Percentiles rank a stretch among this genome's conserved stretches.
phyloP scores from a whole-genome alignment of 2,888 invertebrate genomes.

The Horisme vitalbata region DNA sequence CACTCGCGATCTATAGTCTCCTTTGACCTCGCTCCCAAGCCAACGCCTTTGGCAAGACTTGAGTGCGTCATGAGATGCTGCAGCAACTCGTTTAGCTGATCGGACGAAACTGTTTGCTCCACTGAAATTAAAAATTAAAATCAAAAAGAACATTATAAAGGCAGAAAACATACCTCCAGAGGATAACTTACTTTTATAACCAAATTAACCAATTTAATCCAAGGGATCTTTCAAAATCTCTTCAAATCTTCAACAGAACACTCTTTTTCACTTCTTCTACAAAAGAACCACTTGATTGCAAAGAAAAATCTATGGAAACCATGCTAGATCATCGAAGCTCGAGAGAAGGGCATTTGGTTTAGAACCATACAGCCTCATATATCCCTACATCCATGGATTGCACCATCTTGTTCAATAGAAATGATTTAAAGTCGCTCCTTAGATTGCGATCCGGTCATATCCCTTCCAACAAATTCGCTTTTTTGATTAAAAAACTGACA shows the following conservation, averaged over 20 bases:
- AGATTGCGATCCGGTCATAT: no score
- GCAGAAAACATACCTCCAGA: background rate
- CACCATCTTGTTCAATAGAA: no score
- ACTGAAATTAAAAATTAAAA: constrained; percentile 8
- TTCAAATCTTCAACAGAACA: background rate
- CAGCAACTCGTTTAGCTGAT: constrained; percentile 3
- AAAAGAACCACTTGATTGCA: no score
- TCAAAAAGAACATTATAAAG: constrained; percentile 4
- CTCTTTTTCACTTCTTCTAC: no score
- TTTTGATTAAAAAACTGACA: no score
- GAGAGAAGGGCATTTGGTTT: no score
- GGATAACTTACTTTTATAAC: constrained; percentile 4
- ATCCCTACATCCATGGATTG: no score
- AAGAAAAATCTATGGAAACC: no score
- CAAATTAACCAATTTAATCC: no score
- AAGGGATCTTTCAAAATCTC: constrained; percentile 2
- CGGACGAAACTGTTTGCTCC: constrained; percentile 6
- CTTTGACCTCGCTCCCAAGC: constrained; percentile 5
- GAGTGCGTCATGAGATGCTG: constrained; percentile 6
- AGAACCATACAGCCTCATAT: no score
- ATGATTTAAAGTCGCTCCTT: no score
- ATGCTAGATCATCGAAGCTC: background rate
- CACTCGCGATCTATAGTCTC: constrained; percentile 8
- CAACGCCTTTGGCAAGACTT: constrained; percentile 12
- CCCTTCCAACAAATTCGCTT: no score